Percentiles rank a stretch among this genome's conserved stretches.
Conservation (phyloP, 2,797 vertebrate genomes). For the Tapera naevia region DNA sequence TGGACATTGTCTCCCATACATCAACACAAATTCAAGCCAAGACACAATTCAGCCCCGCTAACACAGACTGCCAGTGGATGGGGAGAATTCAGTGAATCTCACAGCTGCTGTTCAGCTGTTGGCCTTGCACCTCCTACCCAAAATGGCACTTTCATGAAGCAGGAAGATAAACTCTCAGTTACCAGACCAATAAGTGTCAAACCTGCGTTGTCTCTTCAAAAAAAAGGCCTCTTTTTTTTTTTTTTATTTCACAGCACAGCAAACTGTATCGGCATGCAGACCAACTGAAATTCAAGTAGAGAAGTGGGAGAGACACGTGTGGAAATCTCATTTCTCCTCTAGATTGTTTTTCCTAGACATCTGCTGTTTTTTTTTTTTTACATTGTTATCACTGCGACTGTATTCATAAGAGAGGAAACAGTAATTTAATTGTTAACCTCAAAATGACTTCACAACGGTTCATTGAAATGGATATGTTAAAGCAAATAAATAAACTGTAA, state of each 20-base stretch:
- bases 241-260: background rate
- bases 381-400: background rate
- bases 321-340: background rate
- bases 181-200: background rate
- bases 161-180: background rate
- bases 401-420: background rate
- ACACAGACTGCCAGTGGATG: background rate
- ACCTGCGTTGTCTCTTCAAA: background rate
- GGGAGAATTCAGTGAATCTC: background rate
- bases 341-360: background rate
- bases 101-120: background rate
- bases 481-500: constrained; percentile 53
- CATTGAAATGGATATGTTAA: constrained; percentile 6
- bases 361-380: background rate
- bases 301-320: background rate
- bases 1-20: background rate
- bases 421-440: constrained; percentile 32
- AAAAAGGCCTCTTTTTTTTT: background rate
- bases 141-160: background rate
- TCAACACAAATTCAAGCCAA: background rate
- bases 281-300: background rate
- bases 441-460: constrained; percentile 41
- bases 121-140: background rate
- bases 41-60: background rate
- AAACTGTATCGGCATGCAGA: background rate